phyloP scores from a whole-genome alignment of 1,140 invertebrate species.

The Drosophila virilis region DNA sequence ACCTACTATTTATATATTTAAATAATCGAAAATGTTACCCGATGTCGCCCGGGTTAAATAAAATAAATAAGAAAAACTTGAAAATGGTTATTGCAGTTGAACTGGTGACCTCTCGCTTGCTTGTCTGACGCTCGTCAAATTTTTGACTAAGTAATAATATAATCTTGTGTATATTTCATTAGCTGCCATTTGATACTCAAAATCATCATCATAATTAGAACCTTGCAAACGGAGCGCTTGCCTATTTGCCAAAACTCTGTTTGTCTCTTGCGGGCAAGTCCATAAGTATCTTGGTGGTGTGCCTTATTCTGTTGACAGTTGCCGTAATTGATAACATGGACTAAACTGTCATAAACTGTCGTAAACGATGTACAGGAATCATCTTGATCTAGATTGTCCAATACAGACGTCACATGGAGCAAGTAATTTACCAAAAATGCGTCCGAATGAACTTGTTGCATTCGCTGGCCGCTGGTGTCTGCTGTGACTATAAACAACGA shows the following conservation, averaged over 20 bases:
- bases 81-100: too few relatives aligned
- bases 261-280: constrained; percentile 20
- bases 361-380: constrained; percentile 53
- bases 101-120: too few relatives aligned
- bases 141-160: too few relatives aligned
- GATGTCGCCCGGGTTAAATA: too few relatives aligned
- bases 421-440: constrained; percentile 79
- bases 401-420: constrained; percentile 73
- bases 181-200: too few relatives aligned
- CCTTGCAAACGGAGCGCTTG: not conserved
- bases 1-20: too few relatives aligned
- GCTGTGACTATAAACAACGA: constrained; percentile 28
- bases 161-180: too few relatives aligned
- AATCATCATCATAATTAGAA: not conserved
- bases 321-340: constrained; percentile 71
- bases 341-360: constrained; percentile 76
- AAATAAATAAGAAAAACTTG: too few relatives aligned
- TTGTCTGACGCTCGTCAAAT: too few relatives aligned
- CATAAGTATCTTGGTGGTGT: constrained; percentile 23
- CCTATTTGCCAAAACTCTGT: not conserved
- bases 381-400: constrained; percentile 78
- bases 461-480: constrained; percentile 16
- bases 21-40: too few relatives aligned
- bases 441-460: constrained; percentile 71
- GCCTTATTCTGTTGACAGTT: constrained; percentile 71